A percentile compares a stretch with the other conserved stretches of the same genome.
Conservation (phyloP, 1,140 invertebrate species). For the Drosophila tsacasi region DNA sequence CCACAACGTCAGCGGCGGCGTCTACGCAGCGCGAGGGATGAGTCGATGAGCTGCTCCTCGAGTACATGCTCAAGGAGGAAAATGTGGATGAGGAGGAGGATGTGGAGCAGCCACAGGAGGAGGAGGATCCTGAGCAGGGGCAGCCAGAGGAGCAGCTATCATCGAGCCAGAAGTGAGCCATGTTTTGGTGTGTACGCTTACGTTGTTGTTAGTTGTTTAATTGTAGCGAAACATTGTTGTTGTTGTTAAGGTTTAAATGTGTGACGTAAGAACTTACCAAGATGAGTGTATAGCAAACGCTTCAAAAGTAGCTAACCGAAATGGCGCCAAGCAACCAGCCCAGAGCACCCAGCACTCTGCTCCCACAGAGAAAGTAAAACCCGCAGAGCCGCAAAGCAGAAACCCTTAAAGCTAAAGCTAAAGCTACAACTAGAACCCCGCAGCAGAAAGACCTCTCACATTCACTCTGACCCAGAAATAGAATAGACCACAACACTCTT, state of each 20-base stretch:
- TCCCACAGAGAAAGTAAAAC: neutral
- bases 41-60: constrained; percentile 75
- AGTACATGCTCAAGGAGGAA: constrained; percentile 72
- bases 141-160: constrained; percentile 36
- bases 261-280: constrained; percentile 71
- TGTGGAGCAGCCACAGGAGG: constrained; percentile 17
- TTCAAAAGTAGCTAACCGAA: constrained; percentile 71
- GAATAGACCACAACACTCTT: constrained; percentile 43
- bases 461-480: constrained; percentile 56
- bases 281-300: constrained; percentile 74
- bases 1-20: constrained; percentile 38
- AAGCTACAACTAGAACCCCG: constrained; percentile 20
- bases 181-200: constrained; percentile 74
- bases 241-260: constrained; percentile 80
- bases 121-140: constrained; percentile 33
- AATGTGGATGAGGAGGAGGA: constrained; percentile 38
- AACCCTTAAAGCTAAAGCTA: constrained; percentile 11
- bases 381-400: constrained; percentile 15
- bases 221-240: constrained; percentile 82
- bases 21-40: constrained; percentile 74
- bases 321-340: constrained; percentile 41
- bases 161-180: constrained; percentile 41
- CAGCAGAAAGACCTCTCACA: constrained; percentile 23
- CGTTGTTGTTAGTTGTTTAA: constrained; percentile 83
- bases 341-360: constrained; percentile 48